These are phyloP conservation scores for Chamaetylas fuelleborni DNA, from an alignment of 2,113 vertebrate genomes.

Conservation along the genomic window DNA sequence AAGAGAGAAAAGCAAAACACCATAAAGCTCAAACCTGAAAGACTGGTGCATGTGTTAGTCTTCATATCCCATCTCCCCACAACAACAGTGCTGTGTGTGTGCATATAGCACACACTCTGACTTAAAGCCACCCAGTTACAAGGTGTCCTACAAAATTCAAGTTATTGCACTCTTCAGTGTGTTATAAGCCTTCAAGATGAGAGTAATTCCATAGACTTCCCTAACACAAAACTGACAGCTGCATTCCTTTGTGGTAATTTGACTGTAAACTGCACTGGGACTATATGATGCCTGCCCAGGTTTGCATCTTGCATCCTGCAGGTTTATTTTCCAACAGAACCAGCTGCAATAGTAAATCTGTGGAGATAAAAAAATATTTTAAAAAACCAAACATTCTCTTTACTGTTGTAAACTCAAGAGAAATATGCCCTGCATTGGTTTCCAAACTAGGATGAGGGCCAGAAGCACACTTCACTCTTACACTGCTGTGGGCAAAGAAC, in stretches of 20 bases:
- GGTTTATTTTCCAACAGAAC: background rate
- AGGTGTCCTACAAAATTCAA: background rate
- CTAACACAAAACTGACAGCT: background rate
- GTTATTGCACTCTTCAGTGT: background rate
- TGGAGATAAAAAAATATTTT: background rate
- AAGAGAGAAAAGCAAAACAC: background rate
- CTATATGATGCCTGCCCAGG: background rate
- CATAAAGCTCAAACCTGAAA: background rate
- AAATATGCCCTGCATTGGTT: background rate
- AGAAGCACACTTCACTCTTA: background rate
- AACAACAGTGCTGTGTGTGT: background rate
- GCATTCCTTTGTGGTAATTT: background rate
- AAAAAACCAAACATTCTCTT: background rate
- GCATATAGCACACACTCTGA: background rate
- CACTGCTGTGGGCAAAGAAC: background rate
- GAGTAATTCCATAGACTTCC: background rate
- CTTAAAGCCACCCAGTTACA: background rate
- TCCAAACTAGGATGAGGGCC: background rate
- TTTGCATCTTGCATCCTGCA: background rate
- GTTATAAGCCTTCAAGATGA: background rate
- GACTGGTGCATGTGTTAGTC: accelerated
- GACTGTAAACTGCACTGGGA: background rate
- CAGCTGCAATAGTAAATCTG: background rate
- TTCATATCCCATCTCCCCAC: background rate
- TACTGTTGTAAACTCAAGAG: background rate